Evolutionary conservation across 1,140 invertebrate species (phyloP), one percentile per base, ranked within the genome.

Genomic region (Colletes latitarsis): DNA sequence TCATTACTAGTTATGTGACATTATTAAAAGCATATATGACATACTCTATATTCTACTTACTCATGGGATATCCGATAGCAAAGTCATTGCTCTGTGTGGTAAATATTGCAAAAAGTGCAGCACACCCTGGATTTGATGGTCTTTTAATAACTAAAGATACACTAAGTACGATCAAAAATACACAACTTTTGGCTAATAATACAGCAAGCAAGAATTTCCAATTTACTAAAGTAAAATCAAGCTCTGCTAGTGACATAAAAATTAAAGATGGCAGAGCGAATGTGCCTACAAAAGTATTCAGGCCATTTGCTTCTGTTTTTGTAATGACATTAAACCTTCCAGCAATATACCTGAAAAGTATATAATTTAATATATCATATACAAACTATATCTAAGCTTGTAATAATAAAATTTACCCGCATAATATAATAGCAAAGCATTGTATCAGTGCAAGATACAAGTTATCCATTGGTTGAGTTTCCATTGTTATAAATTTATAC

Each of bases 41-140:
- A 43, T 30, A 15, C 41, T 66, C 15, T 53, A 66, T 78, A 75
- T 43, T 58, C 76, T 43, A 81, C 95, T 96, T 95, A 98, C 98
- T 96, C 89, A 99, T 98, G 5, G 98, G 98, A 94, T 97, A 99
- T 78, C 98, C 98, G 85, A 99, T 95, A 66, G 98, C 98, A 95
- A 99, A 99, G 93, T 99, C 98, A 95, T 99, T 99, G 90, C 98
- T 98, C 91, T 99, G 98, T 0, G 98, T 99, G 66, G 97, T 97
- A 92, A 99, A 99, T 87, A 99, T 99, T 39, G 97, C 97, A 95
- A 97, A 98, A 30, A 99, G 94, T 17, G 98, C 98, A 72, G 97
- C 97, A 88, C 96, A 95, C 15, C 97, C 97, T 77, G 96, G 95
- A 93, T 98, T 97, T 6, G 96, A 90, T 9, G 97, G 97, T 91